phyloP scores from a whole-genome alignment of 2,797 vertebrate genomes.

The Lepus townsendii region DNA sequence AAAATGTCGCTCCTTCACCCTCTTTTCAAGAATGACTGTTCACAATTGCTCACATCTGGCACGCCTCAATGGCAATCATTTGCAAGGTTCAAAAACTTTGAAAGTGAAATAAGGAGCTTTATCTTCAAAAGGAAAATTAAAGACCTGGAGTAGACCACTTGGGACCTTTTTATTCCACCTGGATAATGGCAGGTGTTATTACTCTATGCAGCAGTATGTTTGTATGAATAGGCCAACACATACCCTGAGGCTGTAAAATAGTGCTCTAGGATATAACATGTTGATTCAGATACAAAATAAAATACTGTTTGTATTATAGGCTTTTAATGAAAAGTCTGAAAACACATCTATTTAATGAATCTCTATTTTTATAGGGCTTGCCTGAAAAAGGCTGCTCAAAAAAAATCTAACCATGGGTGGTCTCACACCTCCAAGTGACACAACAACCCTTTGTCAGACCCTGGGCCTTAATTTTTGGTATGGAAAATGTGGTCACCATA shows the following conservation, averaged over 20 bases:
- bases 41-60: constrained; percentile 66
- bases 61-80: constrained; percentile 53
- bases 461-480: constrained; percentile 70
- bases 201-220: constrained; percentile 21
- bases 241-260: constrained; percentile 66
- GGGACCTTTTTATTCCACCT: constrained; percentile 76
- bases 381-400: constrained; percentile 54
- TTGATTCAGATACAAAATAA: constrained; percentile 82
- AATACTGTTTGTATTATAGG: constrained; percentile 74
- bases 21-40: constrained; percentile 43
- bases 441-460: constrained; percentile 80
- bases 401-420: constrained; percentile 74
- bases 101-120: constrained; percentile 78
- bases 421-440: constrained; percentile 73
- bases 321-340: constrained; percentile 79
- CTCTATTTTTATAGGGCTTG: constrained; percentile 68
- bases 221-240: constrained; percentile 76
- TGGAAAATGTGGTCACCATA: constrained; percentile 79
- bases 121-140: constrained; percentile 83
- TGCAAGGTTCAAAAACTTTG: constrained; percentile 72
- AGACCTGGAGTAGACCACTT: constrained; percentile 72
- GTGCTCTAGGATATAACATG: constrained; percentile 73
- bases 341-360: constrained; percentile 73
- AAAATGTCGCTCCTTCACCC: constrained; percentile 19
- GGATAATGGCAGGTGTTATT: constrained; percentile 75